A percentile compares a stretch with the other conserved stretches of the same genome.
phyloP scores from a whole-genome alignment of 2,797 vertebrate genomes.

The Neostethus bicornis region DNA sequence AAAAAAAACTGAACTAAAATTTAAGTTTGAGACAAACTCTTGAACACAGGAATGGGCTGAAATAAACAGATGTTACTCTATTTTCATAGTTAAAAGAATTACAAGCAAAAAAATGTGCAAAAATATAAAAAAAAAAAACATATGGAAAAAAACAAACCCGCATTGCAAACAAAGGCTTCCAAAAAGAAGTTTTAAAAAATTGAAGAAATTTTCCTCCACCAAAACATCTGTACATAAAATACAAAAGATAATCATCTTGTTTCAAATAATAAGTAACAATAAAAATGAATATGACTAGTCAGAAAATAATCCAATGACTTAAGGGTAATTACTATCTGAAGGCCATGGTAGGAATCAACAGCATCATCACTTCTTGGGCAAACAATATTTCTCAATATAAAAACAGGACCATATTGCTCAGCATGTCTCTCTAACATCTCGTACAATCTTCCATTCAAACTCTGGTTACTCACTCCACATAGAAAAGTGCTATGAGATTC shows the following conservation, averaged over 20 bases:
- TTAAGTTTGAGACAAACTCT: slow-evolving; percentile 11
- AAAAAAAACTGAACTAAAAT: slow-evolving; percentile 23
- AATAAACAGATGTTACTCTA: neutral
- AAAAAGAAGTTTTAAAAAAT: slow-evolving; percentile 41
- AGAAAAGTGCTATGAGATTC: neutral
- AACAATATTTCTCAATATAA: slow-evolving; percentile 19
- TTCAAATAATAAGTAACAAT: slow-evolving; percentile 34
- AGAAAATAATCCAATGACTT: slow-evolving; percentile 42
- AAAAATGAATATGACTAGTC: slow-evolving; percentile 26
- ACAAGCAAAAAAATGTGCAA: neutral
- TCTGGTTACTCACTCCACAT: neutral
- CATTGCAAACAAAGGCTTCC: slow-evolving; percentile 21
- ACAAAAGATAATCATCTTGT: slow-evolving; percentile 42
- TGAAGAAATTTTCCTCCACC: slow-evolving; percentile 36
- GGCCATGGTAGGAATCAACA: slow-evolving; percentile 60
- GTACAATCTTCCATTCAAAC: slow-evolving; percentile 7
- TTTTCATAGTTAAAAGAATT: slow-evolving; percentile 8
- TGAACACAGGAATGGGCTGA: slow-evolving; percentile 34
- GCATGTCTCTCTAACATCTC: neutral
- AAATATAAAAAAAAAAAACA: neutral
- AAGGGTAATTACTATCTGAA: slow-evolving; percentile 54
- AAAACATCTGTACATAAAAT: slow-evolving; percentile 18
- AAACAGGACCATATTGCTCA: slow-evolving; percentile 24
- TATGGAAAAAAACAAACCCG: neutral
- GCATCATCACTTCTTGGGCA: slow-evolving; percentile 29